Evolutionary conservation across 1,140 invertebrate species (phyloP), one percentile per base, ranked within the genome.

Genomic region (Cydia pomonella): DNA sequence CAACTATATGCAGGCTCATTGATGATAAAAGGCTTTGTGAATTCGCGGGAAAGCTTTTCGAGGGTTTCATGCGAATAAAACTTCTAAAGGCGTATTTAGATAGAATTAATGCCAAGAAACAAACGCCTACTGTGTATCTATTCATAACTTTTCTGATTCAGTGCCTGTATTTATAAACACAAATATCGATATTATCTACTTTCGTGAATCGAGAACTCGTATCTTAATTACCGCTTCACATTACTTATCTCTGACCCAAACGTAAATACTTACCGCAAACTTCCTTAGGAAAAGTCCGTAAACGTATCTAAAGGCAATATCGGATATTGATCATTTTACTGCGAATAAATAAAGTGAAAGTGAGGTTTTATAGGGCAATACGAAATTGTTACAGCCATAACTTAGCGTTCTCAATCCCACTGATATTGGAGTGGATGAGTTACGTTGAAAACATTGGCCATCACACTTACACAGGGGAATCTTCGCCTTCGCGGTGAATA

Each of bases 321-420:
- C 81, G 79, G 81, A 84, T 86, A 88, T 88, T 84, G 86, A 88
- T 87, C 87, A 86, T 85, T 89, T 90, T 86, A 87, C 83, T 86
- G 83, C 82, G 75, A 85, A 90, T 90, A 90, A 90, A 90, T 90
- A 88, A 87, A 88, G 83, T 80, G 80, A 86, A 88, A 88, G 86
- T 87, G 84, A 85, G 85, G 86, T 88, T 90, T 90, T 90, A 90
- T 90, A 82, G 87, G 86, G 75, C 84, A 84, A 89, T 90, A 85
- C 80, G 84, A 90, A 90, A 86, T 90, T 89, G 88, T 88, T 90
- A 86, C 79, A 74, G 85, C 84, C 77, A 88, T 90, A 88, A 88
- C 84, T 90, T 89, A 85, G 75, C 82, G 80, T 84, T 84, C 80
- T 81, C 81, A 86, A 87, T 88, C 83, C 87, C 85, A 83, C 78